Evolutionary conservation across 2,797 vertebrate species (phyloP).

Genomic region (Poeciliopsis paucimaculata): DNA sequence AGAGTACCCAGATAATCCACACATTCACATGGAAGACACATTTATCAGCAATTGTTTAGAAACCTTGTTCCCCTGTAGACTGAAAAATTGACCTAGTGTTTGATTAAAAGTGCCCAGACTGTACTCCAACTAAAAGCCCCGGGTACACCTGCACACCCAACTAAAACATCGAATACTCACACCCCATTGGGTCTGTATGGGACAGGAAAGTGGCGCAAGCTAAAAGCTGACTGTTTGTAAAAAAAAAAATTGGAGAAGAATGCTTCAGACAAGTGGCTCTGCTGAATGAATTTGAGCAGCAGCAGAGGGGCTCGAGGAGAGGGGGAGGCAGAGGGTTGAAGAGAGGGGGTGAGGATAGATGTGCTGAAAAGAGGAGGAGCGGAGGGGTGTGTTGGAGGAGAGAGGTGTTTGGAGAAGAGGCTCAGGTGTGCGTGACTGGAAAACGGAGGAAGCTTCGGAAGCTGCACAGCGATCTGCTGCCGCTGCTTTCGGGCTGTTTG

Average conservation of each 20-base stretch:
- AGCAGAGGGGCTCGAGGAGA: neutral
- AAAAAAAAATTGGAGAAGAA: constrained; percentile 6
- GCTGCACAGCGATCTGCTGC: constrained; percentile 39
- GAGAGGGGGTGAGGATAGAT: constrained; percentile 18
- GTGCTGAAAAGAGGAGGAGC: constrained; percentile 30
- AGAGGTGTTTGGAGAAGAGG: constrained; percentile 65
- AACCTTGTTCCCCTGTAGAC: neutral
- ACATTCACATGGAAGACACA: neutral
- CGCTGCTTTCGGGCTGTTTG: constrained; percentile 46
- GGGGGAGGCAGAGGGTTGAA: neutral
- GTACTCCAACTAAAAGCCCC: neutral
- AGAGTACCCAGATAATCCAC: neutral
- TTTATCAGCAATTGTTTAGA: neutral
- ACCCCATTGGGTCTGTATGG: neutral
- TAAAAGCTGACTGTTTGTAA: neutral
- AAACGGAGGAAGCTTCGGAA: constrained; percentile 69
- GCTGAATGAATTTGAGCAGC: neutral
- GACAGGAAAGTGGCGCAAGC: neutral
- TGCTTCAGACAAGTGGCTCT: neutral
- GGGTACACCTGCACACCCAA: neutral
- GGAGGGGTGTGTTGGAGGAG: constrained; percentile 49
- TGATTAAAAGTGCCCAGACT: neutral
- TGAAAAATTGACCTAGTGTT: neutral
- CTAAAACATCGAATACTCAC: neutral
- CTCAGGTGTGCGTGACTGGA: constrained; percentile 81